Evolutionary conservation across 1,140 invertebrate genomes (phyloP).

Genomic region (Cydia amplana): DNA sequence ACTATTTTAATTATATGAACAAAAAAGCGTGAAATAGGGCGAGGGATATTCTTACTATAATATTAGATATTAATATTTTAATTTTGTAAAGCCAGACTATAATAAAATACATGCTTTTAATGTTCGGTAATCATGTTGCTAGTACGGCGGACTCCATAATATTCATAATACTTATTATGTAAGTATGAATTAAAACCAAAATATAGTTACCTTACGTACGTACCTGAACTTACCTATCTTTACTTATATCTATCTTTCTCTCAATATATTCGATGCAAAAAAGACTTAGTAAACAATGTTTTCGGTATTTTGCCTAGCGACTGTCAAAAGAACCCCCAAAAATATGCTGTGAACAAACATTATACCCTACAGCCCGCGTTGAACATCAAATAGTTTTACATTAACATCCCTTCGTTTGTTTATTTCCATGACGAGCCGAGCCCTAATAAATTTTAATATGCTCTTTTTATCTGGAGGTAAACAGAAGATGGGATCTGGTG

Average conservation of each 20-base stretch:
- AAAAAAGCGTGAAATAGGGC: neutral
- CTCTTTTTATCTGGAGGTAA: conserved; percentile 57
- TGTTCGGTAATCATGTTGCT: too few relatives aligned
- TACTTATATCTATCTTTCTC: too few relatives aligned
- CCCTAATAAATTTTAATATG: conserved; percentile 67
- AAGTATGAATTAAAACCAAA: too few relatives aligned
- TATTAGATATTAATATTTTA: too few relatives aligned
- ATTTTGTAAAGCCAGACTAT: too few relatives aligned
- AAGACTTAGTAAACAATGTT: neutral
- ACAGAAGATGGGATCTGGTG: conserved; percentile 30
- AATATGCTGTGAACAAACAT: conserved; percentile 57
- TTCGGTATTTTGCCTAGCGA: neutral
- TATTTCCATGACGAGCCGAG: conserved; percentile 44
- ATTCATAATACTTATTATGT: too few relatives aligned
- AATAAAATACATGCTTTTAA: too few relatives aligned
- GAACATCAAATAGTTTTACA: conserved; percentile 66
- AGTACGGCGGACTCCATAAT: too few relatives aligned
- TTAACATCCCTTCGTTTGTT: conserved; percentile 62
- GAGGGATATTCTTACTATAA: too few relatives aligned
- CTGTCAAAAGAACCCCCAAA: conserved; percentile 35
- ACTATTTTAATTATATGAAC: neutral
- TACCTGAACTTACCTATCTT: too few relatives aligned
- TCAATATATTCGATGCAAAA: neutral
- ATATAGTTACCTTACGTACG: too few relatives aligned
- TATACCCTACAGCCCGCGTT: conserved; percentile 45